phyloP scores from a whole-genome alignment of 2,888 invertebrate genomes.

The Gasteruption jaculator region DNA sequence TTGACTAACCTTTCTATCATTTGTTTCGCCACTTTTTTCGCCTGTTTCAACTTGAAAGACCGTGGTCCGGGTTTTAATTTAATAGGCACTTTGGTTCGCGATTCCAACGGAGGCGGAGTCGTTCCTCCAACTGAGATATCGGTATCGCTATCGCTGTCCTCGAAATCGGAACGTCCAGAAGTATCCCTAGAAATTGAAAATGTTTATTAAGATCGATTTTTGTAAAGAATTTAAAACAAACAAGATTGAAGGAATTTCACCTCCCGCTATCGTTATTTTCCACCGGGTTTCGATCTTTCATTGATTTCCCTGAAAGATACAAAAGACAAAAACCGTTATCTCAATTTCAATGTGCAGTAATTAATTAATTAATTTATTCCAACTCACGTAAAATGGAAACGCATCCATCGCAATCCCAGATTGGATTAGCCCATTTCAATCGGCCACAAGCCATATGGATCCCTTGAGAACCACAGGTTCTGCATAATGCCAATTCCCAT shows the following conservation, averaged over 20 bases:
- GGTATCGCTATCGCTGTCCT: slow-evolving; percentile 37
- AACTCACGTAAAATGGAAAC: slow-evolving; percentile 33
- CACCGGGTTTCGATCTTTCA: too few species aligned
- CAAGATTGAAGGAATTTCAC: too few species aligned
- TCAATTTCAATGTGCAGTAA: too few species aligned
- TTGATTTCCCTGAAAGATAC: too few species aligned
- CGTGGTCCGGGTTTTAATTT: slow-evolving; percentile 37
- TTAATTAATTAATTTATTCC: not conserved
- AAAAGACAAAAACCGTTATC: too few species aligned
- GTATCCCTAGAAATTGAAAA: too few species aligned
- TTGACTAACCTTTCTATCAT: slow-evolving; percentile 13
- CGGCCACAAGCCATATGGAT: slow-evolving; percentile 54
- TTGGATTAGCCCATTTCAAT: slow-evolving; percentile 44
- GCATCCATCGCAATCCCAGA: slow-evolving; percentile 54
- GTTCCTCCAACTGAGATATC: slow-evolving; percentile 44
- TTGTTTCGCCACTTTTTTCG: slow-evolving; percentile 4
- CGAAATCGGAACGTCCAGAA: slow-evolving; percentile 20
- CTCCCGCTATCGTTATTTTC: too few species aligned
- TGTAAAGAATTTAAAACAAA: slow-evolving; percentile 4
- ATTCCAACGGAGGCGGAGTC: slow-evolving; percentile 19
- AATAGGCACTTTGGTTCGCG: too few species aligned
- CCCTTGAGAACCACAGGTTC: slow-evolving; percentile 57
- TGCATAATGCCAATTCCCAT: slow-evolving; percentile 57
- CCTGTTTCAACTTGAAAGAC: slow-evolving; percentile 34
- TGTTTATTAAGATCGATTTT: not conserved